Conservation (phyloP, 2,888 invertebrate genomes). For the Entomobrya proxima region DNA sequence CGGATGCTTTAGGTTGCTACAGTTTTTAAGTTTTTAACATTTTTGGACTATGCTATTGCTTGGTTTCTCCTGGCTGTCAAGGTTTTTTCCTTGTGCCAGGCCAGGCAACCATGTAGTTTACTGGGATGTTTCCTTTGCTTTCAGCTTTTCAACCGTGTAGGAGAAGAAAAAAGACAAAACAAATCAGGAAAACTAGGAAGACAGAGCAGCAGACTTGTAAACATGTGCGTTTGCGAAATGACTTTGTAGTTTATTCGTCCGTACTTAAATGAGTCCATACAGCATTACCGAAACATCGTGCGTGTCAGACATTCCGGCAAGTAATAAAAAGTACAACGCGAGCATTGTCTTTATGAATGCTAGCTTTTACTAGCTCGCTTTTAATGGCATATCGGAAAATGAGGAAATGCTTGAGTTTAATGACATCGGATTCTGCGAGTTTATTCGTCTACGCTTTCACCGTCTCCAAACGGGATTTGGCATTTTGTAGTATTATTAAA, state of each 20-base stretch:
- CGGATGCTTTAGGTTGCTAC: neutral
- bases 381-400: too few species aligned
- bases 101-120: neutral
- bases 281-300: slow-evolving; percentile 10
- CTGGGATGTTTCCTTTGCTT: too few species aligned
- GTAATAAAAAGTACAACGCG: neutral
- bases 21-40: neutral
- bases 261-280: slow-evolving; percentile 26
- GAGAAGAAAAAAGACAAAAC: neutral
- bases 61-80: slow-evolving; percentile 46
- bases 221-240: slow-evolving; percentile 36
- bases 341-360: neutral
- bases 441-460: too few species aligned
- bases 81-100: slow-evolving; percentile 41
- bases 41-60: neutral
- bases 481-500: too few species aligned
- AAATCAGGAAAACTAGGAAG: neutral
- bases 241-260: neutral
- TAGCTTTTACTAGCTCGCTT: too few species aligned
- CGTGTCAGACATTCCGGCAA: neutral
- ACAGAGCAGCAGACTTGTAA: slow-evolving; percentile 15
- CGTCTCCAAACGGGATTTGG: too few species aligned
- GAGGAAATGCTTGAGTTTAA: too few species aligned
- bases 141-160: too few species aligned
- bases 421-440: too few species aligned